Evolutionary conservation across 2,888 invertebrate genomes (phyloP), one percentile per base, ranked within the genome.

Genomic region (Troglohyphantes excavatus): DNA sequence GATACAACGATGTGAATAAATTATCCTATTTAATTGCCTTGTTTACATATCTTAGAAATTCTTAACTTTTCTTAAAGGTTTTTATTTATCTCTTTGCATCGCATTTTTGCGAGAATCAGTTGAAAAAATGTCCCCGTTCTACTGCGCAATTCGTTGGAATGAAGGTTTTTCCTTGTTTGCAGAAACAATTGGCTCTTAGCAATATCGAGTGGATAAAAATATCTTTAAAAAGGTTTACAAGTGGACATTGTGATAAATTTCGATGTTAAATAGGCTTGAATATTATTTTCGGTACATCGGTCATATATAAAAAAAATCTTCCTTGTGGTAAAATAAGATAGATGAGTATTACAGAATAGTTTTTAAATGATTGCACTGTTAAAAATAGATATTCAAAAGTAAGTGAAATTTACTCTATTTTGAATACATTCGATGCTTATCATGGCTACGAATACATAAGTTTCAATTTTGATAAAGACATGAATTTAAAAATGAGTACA

Each of bases 111-210:
- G 82, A 13, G 70, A 59, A 59, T 27, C 23, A 19, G 11, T 23
- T 59, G 39, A 23, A 82, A 59, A 59, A 82, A 59, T 11, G 29
- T 27, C 67, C 61, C 29, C 23, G 9, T 70, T 82, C 70, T 82
- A 59, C 29, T 70, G 23, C 68, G 17, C 19, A 21, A 19, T 82
- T 82, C 70, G 59, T 70, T 33, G 26, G 21, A 27, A 29, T 19
- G 68, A 82, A 70, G 70, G 82, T 17, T 70, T 53, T 70, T 70
- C 61, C 70, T 70, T 82, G 82, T 82, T 61, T 70, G 59, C 3
- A 39, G 53, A 70, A 59, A 59, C 82, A 39, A 70, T 61, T 43
- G 19, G 26, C 65, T 43, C 43, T 17, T 78, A 21, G 23, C 63
- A 63, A 78, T 78, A 65, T 78, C 63, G 65, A 78, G 65, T 65